These are phyloP conservation scores for Polymixis flavicincta DNA, from an alignment of 2,888 invertebrate genomes.

Conservation along the genomic window DNA sequence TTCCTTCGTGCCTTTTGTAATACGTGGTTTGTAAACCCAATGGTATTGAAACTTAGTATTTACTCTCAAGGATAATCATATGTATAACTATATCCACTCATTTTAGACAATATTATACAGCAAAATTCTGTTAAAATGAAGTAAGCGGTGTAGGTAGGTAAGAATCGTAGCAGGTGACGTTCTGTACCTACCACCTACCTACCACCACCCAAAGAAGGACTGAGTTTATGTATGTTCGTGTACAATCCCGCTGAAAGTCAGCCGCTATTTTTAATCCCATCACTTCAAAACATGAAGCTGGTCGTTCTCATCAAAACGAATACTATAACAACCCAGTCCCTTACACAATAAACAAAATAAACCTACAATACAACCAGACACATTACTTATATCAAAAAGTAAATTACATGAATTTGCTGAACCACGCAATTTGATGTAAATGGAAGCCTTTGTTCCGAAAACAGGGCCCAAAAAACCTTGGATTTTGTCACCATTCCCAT, in stretches of 20 bases:
- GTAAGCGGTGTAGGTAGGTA: neutral
- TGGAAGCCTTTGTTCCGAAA: conserved; percentile 56
- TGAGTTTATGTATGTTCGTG: neutral
- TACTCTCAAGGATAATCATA: neutral
- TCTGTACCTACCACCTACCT: neutral
- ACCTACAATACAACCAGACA: neutral
- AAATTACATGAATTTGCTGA: conserved; percentile 55
- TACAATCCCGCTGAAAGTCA: neutral
- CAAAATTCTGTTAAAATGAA: neutral
- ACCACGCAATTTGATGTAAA: conserved; percentile 58
- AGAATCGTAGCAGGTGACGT: neutral
- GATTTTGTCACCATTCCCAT: conserved; percentile 44
- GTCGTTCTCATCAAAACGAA: neutral
- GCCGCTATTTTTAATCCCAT: too few relatives aligned
- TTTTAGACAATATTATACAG: neutral
- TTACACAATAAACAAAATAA: neutral
- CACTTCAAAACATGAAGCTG: neutral
- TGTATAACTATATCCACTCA: neutral
- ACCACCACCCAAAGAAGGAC: too few relatives aligned
- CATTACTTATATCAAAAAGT: conserved; percentile 48
- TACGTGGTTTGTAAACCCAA: neutral
- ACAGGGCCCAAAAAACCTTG: conserved; percentile 48
- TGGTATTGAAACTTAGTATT: neutral
- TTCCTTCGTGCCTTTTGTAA: neutral
- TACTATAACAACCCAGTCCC: neutral